These are phyloP conservation scores for Dermochelys coriacea DNA, from an alignment of 2,797 vertebrate genomes.

Conservation along the genomic window DNA sequence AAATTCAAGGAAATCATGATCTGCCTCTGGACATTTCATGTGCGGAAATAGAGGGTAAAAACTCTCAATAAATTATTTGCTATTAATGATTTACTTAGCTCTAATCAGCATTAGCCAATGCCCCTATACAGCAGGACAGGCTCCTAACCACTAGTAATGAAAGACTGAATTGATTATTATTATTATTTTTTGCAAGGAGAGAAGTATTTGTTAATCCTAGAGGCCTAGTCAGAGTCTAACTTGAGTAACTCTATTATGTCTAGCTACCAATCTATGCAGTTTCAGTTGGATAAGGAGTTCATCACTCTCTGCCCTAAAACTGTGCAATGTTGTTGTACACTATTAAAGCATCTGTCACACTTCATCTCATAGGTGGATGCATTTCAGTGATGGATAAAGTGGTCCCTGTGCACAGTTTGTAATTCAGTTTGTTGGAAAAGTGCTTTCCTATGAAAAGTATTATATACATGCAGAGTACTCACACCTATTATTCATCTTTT, in stretches of 20 bases:
- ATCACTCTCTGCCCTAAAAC: neutral
- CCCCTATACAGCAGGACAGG: constrained; percentile 20
- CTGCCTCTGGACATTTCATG: constrained; percentile 45
- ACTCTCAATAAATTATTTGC: constrained; percentile 65
- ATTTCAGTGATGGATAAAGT: constrained; percentile 11
- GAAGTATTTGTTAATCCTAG: accelerated
- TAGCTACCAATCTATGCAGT: neutral
- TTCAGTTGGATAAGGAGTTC: accelerated
- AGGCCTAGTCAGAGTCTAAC: neutral
- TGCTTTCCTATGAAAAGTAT: neutral
- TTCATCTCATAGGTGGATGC: neutral
- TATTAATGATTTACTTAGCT: constrained; percentile 65
- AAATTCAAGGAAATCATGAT: neutral
- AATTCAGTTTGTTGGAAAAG: neutral
- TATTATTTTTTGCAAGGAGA: neutral
- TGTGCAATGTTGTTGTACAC: neutral
- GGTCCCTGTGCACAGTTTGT: neutral
- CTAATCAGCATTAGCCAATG: accelerated
- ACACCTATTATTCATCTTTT: neutral
- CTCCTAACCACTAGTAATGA: constrained; percentile 39
- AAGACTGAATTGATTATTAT: constrained; percentile 13
- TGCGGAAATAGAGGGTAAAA: constrained; percentile 40
- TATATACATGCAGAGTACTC: neutral
- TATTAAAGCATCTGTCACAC: neutral
- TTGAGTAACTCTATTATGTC: neutral